Base-by-base conservation (phyloP, 2,888 invertebrate species). In the Pachymerium ferrugineum region DNA sequence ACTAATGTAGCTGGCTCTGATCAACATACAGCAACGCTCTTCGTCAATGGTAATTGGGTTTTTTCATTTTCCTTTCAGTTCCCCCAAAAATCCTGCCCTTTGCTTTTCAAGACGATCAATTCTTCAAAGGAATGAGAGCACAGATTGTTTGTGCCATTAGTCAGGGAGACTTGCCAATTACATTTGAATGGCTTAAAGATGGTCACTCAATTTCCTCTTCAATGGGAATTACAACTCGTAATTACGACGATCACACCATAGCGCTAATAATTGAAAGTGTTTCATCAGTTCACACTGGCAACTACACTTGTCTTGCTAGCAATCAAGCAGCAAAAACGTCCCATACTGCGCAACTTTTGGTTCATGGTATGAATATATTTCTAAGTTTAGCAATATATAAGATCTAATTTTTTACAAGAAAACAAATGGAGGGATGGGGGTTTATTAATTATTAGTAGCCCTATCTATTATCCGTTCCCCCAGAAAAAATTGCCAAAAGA, bases 291-390 rank as follows among this genome's bases (percentile, higher is more conserved):
- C 68, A 68, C 29, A 30, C 68, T 28, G 68, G 68, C 31, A 68
- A 68, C 68, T 68, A 30, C n/a, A 68, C 68, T 1, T 68, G 68
- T 16, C 4, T 68, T 12, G 68, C 68, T 3, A 68, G 68, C 29
- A 68, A 68, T 31, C 8, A 14, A 16, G 68, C 70, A 1, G 33
- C 33, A 1, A 4, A 6, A 19, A 33, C 25, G 4, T 33, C 22
- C 1, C 35, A 70, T 33, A 70, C 70, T 12, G 70, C 70, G 16
- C 33, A 70, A 70, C 70, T 70, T 14, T 14, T 70, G 35, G 70
- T 70, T 10, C 35, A 70, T 35, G 70, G 70, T 70, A 70, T 12
- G 12, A 19, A 16, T 4, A 28, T 67, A 19, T 29, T 68, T 3
- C 10, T n/a, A 68, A 68, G 6, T n/a, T n/a, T 38, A 38, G n/a